A percentile compares a stretch with the other conserved stretches of the same genome.
Evolutionary conservation across 2,888 invertebrate genomes (phyloP).

Genomic region (Rhaphigaster nebulosa): DNA sequence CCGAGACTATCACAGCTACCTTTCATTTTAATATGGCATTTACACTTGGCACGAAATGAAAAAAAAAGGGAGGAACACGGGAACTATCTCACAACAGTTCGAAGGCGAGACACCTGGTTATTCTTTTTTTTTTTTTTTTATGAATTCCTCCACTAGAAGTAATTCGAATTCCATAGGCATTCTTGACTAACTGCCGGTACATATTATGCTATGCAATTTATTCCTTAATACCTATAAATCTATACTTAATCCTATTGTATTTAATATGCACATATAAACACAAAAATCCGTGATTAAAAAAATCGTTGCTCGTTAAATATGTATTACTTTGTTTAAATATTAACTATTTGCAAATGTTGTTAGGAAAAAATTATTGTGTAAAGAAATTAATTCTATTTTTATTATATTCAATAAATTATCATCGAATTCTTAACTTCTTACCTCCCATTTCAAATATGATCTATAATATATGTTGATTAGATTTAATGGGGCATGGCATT

Average conservation of each 20-base stretch:
- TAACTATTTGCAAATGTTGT: no score
- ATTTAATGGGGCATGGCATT: no score
- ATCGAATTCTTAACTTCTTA: no score
- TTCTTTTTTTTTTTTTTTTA: slow-evolving; percentile 26
- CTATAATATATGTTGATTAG: no score
- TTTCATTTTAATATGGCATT: slow-evolving; percentile 44
- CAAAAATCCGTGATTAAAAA: no score
- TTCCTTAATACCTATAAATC: not conserved
- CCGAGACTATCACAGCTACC: slow-evolving; percentile 24
- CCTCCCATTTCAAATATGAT: no score
- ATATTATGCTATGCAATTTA: not conserved
- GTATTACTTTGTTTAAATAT: no score
- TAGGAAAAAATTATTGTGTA: no score
- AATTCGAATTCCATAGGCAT: slow-evolving; percentile 15
- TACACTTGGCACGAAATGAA: slow-evolving; percentile 25
- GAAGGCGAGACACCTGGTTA: slow-evolving; percentile 36
- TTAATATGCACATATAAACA: not conserved
- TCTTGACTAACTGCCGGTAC: not conserved
- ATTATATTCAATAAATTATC: no score
- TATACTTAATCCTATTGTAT: not conserved
- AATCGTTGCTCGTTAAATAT: no score
- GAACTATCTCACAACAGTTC: slow-evolving; percentile 42
- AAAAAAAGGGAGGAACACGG: not conserved
- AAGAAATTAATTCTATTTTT: no score
- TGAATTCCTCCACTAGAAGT: slow-evolving; percentile 2